phyloP scores from a whole-genome alignment of 2,888 invertebrate species.

The Erebia ligea region DNA sequence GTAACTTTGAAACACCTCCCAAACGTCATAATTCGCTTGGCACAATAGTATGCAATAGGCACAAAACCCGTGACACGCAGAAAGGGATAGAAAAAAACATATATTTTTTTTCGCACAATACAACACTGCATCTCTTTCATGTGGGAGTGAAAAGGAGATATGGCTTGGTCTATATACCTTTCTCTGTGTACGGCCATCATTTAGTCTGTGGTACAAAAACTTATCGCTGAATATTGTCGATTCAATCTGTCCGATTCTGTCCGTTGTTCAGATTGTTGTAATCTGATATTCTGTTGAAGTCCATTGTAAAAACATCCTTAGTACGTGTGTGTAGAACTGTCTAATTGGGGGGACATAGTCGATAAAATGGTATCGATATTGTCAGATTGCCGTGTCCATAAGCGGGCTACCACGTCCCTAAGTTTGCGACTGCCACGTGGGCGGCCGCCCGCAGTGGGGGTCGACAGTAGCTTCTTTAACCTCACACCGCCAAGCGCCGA shows the following conservation, averaged over 20 bases:
- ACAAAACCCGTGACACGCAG: no score
- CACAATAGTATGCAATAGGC: no score
- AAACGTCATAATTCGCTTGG: no score
- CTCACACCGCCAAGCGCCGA: slow-evolving; percentile 78
- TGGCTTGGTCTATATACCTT: no score
- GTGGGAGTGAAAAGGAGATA: no score
- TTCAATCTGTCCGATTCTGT: no score
- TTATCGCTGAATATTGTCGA: not conserved
- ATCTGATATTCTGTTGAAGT: not conserved
- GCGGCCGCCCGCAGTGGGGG: slow-evolving; percentile 69
- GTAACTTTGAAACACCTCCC: no score
- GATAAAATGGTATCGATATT: slow-evolving; percentile 50
- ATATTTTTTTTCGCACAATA: no score
- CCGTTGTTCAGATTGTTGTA: no score
- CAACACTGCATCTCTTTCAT: no score
- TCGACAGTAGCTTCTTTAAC: slow-evolving; percentile 70
- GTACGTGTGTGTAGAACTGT: not conserved
- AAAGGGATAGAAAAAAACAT: no score
- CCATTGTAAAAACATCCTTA: slow-evolving; percentile 9
- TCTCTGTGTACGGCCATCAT: not conserved
- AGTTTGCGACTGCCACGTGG: slow-evolving; percentile 72
- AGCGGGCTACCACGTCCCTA: slow-evolving; percentile 74
- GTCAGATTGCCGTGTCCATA: slow-evolving; percentile 80
- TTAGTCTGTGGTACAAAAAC: slow-evolving; percentile 6
- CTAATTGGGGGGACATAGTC: slow-evolving; percentile 24